Evolutionary conservation across 2,888 invertebrate genomes (phyloP), one percentile per base, ranked within the genome.

Genomic region (Drosophila phalerata): DNA sequence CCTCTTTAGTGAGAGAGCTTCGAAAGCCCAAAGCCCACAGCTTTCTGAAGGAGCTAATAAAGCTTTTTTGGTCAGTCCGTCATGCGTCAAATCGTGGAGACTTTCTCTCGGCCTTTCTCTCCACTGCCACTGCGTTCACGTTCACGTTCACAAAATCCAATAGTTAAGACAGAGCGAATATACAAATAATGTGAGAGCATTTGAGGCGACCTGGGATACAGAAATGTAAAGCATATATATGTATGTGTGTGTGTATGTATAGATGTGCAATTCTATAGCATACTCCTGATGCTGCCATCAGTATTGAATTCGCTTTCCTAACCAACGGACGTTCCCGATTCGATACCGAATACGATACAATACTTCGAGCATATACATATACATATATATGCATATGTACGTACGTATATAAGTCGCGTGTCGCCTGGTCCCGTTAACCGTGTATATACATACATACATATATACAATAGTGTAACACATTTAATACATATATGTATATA

Each of bases 301-400:
- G 84, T 84, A 78, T 84, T 81, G 79, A 84, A 75, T 88, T 77
- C 71, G 77, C 77, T 75, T 84, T 73, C 72, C 77, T 69, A 84
- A 63, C 68, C 64, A 88, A 67, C 87, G 77, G 87, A 86, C 84
- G 87, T 75, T 69, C 55, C 63, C 57, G 66, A 25, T 22, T 22
- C 22, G 22, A 22, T 22, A 22, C 22, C 22, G 22, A 22, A 22
- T 15, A 45, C 19, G 28, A 73, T 11, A 55, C 25, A 67, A 34
- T 25, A 43, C 34, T 25, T 42, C 37, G 17, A 53, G 40, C 19
- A 47, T 48, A 22, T 22, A 53, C 22, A 42, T 34, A 51, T 5
- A 38, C 38, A 51, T 43, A 52, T 65, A 43, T 0, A 28, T 1
- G 25, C 48, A 42, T 69, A 55, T 19, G 38, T 45, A 64, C 6